These are phyloP conservation scores for Brachypteracias leptosomus DNA, from an alignment of 2,113 vertebrate genomes.

Conservation along the genomic window DNA sequence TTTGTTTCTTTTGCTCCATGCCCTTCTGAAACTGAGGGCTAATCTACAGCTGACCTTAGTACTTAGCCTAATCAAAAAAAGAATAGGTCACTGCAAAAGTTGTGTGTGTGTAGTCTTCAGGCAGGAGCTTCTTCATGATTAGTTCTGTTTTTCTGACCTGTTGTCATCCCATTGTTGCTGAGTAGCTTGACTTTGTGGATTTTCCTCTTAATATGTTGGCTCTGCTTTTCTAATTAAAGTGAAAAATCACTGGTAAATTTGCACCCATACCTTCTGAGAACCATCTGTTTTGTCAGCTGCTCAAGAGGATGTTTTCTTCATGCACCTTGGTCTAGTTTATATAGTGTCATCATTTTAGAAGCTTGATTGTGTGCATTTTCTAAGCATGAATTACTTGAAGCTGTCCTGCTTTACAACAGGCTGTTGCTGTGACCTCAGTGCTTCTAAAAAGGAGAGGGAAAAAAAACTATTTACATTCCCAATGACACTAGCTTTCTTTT, in stretches of 20 bases:
- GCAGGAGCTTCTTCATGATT: not conserved
- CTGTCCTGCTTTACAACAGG: not conserved
- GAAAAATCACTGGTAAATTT: not conserved
- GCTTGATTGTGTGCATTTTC: not conserved
- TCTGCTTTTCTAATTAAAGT: not conserved
- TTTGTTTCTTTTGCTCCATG: not conserved
- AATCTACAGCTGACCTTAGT: not conserved
- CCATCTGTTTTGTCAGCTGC: slow-evolving; percentile 13
- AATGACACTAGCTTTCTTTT: not conserved
- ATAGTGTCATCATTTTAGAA: not conserved
- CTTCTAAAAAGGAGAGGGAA: not conserved
- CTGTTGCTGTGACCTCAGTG: not conserved
- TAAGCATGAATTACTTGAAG: not conserved
- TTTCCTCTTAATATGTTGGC: not conserved
- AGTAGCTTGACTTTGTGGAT: not conserved
- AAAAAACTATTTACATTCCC: not conserved
- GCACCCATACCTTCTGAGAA: not conserved
- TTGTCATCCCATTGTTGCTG: not conserved
- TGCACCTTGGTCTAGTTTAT: not conserved
- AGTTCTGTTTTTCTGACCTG: not conserved
- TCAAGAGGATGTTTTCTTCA: not conserved
- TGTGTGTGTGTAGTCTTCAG: not conserved
- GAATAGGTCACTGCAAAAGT: not conserved
- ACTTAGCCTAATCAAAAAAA: not conserved
- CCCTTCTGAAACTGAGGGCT: not conserved